Percentiles rank a stretch among this genome's conserved stretches.
Evolutionary conservation across 2,888 invertebrate genomes (phyloP).

Genomic region (Synergus umbraculus): DNA sequence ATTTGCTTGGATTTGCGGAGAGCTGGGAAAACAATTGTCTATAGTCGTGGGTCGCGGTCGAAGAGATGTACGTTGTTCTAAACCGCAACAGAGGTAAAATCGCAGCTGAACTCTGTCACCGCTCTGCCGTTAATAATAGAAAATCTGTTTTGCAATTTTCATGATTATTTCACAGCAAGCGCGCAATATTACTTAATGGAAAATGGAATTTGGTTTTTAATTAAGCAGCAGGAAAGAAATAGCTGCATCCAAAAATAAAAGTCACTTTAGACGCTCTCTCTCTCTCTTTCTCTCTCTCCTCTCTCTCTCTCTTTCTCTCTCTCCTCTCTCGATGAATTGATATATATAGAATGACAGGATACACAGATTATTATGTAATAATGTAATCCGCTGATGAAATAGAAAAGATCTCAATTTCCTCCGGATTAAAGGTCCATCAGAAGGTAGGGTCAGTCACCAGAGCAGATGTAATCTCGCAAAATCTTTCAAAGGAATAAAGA

Average conservation of each 20-base stretch:
- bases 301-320: background rate
- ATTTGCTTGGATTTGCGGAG: conserved; percentile 35
- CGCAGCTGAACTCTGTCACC: conserved; percentile 20
- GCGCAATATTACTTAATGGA: conserved; percentile 18
- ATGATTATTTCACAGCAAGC: conserved; percentile 38
- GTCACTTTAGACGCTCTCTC: background rate
- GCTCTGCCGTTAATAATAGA: conserved; percentile 31
- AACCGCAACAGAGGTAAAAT: conserved; percentile 28
- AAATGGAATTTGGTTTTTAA: conserved; percentile 2
- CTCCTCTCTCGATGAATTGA: background rate
- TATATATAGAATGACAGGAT: background rate
- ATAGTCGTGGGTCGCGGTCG: conserved; percentile 21
- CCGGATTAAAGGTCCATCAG: conserved; percentile 29
- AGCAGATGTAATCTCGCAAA: conserved; percentile 40
- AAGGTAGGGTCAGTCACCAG: conserved; percentile 30
- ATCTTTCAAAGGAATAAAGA: conserved; percentile 36
- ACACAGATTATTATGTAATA: background rate
- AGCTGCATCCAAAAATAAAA: background rate
- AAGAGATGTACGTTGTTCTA: conserved; percentile 27
- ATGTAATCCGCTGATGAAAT: conserved; percentile 12
- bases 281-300: background rate
- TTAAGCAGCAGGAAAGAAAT: background rate
- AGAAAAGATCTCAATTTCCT: conserved; percentile 15
- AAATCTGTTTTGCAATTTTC: conserved; percentile 34
- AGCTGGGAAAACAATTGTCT: conserved; percentile 37